phyloP scores from a whole-genome alignment of 2,797 vertebrate species.

The Percopsis omiscomaycus region DNA sequence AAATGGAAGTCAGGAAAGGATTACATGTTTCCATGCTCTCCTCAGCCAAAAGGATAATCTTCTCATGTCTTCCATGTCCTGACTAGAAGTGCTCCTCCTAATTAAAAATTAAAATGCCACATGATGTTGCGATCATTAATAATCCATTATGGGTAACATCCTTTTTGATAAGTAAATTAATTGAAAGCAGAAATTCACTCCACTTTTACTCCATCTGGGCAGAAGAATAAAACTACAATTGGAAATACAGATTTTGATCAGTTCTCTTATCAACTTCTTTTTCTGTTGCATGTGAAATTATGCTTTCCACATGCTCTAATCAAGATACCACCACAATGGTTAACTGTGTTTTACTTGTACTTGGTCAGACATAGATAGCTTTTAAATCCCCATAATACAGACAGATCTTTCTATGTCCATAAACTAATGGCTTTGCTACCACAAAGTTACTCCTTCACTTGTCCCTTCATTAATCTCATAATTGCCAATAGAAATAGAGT shows the following conservation, averaged over 20 bases:
- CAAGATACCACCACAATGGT: constrained; percentile 20
- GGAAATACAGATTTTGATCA: constrained; percentile 55
- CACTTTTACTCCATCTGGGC: constrained; percentile 36
- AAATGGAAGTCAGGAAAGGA: constrained; percentile 41
- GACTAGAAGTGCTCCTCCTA: constrained; percentile 20
- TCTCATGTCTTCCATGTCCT: constrained; percentile 39
- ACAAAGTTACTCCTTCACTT: constrained; percentile 3
- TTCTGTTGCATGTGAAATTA: constrained; percentile 17
- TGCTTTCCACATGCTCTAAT: constrained; percentile 29
- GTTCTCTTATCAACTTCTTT: constrained; percentile 16
- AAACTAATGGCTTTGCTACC: constrained; percentile 3
- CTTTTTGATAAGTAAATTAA: constrained; percentile 49
- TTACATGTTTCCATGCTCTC: constrained; percentile 34
- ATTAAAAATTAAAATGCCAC: constrained; percentile 53
- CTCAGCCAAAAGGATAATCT: constrained; percentile 42
- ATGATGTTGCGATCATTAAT: constrained; percentile 44
- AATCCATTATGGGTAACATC: constrained; percentile 20
- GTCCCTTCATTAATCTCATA: background rate
- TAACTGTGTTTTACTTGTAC: constrained; percentile 17
- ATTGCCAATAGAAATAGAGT: background rate
- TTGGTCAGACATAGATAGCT: constrained; percentile 26
- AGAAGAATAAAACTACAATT: constrained; percentile 29
- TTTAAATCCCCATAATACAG: constrained; percentile 6
- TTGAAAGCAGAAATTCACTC: constrained; percentile 34
- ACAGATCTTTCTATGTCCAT: constrained; percentile 2